Evolutionary conservation across 2,113 vertebrate genomes (phyloP), one percentile per base, ranked within the genome.

Genomic region (Pelecanoides urinatrix): DNA sequence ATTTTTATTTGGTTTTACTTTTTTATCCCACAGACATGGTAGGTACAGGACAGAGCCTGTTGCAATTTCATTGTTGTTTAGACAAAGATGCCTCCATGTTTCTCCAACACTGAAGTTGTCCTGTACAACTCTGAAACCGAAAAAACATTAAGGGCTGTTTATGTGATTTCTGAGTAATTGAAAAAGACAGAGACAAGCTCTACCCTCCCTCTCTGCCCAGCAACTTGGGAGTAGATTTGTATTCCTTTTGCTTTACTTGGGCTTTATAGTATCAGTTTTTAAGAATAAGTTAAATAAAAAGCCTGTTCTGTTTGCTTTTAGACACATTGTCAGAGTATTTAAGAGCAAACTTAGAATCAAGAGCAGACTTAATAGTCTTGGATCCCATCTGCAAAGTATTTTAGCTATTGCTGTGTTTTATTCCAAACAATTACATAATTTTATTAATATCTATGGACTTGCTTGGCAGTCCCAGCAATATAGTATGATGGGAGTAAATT

Each of bases 201-300:
- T 73, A 7, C 25, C 16, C 5, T 26, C n/a, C n/a, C 30, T 30
- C 18, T 89, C 42, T 47, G 2, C 53, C 36, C 49, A 42, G 25
- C 36, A 78, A 3, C 13, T 5, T 72, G 70, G 44, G 58, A 79
- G 36, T 32, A 75, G 30, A 36, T 76, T 86, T 36, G 11, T 79
- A 27, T 75, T 96, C 49, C 26, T 77, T 91, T 72, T 81, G 23
- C 40, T 85, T 90, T 82, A 72, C 13, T 89, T 85, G 32, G 36
- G 53, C n/a, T 85, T 91, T 75, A 65, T 34, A 34, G 36, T 61
- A 56, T 67, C 53, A 75, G 4, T 25, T 92, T 94, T 92, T 56
- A 81, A 89, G 61, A 85, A 21, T 65, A 81, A 85, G 49, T 94
- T 61, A 85, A 89, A 81, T 90, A 78, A 86, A 88, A 88, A 58